A percentile compares a stretch with the other conserved stretches of the same genome.
Conservation (phyloP, 1,140 invertebrate species). For the Polypedilum pembai region DNA sequence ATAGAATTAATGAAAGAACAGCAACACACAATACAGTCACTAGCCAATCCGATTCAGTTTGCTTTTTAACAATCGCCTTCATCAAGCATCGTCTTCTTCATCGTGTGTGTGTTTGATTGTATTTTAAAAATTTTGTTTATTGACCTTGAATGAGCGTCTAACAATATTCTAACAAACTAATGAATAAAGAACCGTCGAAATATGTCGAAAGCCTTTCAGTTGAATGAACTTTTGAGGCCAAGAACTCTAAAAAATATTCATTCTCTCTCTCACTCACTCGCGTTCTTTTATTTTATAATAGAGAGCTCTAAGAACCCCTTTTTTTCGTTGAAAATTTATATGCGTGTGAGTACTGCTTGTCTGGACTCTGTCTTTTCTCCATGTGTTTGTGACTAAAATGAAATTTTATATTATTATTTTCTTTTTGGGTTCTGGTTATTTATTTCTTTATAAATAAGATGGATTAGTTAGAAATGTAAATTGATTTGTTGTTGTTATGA, state of each 20-base stretch:
- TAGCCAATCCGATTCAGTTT: background rate
- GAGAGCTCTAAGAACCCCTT: background rate
- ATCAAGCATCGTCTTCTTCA: background rate
- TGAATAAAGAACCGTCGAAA: slow-evolving; percentile 10
- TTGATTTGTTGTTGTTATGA: background rate
- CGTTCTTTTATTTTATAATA: background rate
- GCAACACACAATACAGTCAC: background rate
- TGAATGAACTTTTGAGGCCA: slow-evolving; percentile 26
- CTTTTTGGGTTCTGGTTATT: background rate
- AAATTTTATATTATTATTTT: background rate
- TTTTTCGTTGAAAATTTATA: background rate
- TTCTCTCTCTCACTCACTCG: no score
- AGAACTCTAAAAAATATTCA: background rate
- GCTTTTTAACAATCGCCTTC: background rate
- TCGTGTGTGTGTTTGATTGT: slow-evolving; percentile 3
- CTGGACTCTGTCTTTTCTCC: background rate
- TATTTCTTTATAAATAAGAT: slow-evolving; percentile 15
- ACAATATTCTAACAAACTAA: slow-evolving; percentile 8
- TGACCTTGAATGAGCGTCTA: slow-evolving; percentile 28
- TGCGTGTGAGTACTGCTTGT: background rate
- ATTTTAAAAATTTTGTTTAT: background rate
- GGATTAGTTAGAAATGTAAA: slow-evolving; percentile 19
- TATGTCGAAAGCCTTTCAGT: slow-evolving; percentile 14
- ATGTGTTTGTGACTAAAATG: background rate
- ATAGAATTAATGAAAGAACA: background rate